These are phyloP conservation scores for Rattus norvegicus DNA, from an alignment of 2,113 vertebrate species.

Conservation along the genomic window DNA sequence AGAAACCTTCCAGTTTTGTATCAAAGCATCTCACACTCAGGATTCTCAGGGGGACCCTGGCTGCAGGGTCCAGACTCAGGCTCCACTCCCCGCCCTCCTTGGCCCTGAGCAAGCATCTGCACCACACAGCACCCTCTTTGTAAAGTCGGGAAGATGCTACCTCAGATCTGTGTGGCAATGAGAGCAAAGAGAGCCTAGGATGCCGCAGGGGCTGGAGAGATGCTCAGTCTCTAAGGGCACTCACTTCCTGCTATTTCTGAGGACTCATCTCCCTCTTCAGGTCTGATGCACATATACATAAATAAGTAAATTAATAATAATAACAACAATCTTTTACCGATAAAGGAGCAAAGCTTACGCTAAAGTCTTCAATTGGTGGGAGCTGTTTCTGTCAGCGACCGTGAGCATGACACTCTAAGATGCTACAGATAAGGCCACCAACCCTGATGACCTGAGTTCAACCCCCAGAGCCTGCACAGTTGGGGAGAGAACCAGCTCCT, in stretches of 20 bases:
- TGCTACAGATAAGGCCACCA: background rate
- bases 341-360: background rate
- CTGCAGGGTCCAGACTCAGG: background rate
- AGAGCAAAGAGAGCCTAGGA: background rate
- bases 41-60: background rate
- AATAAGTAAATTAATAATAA: background rate
- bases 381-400: background rate
- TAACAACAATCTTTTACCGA: too few species aligned
- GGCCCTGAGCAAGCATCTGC: background rate
- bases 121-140: background rate
- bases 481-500: background rate
- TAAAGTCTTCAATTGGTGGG: background rate
- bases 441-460: background rate
- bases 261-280: background rate
- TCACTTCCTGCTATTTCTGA: background rate
- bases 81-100: rapidly evolving
- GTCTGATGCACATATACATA: background rate
- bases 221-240: background rate
- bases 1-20: background rate
- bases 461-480: background rate
- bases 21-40: rapidly evolving
- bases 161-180: background rate
- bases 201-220: background rate
- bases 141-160: background rate
- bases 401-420: background rate